Base-by-base conservation (phyloP, 2,888 invertebrate species). In the Parapristionchus giblindavisi region DNA sequence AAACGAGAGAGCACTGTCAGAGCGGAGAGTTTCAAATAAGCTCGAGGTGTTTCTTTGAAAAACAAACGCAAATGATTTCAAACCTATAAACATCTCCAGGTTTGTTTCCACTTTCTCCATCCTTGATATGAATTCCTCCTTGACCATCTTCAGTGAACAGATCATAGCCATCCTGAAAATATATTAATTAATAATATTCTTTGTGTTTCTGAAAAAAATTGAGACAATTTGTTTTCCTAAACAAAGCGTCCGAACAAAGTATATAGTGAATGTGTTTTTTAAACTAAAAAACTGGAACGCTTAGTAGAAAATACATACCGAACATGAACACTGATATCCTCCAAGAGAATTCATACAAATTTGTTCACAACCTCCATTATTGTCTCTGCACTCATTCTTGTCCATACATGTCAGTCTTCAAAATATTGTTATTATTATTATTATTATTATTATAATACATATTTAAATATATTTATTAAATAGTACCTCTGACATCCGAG, bases 51-150 rank as follows among this genome's bases (percentile, higher is more conserved):
- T n/a, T n/a, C n/a, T n/a, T n/a, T n/a, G n/a, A n/a, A n/a, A n/a
- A n/a, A n/a, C n/a, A 21, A 48, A 48, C 11, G 11, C 48, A 14
- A 48, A 11, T 21, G 48, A 14, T 14, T n/a, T 54, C 66, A 34
- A 17, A 77, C 77, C 75, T 61, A 32, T 73, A 56, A 88, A 77
- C 78, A 63, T 84, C 85, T 14, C 93, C 94, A 1, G 93, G 91
- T 87, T 97, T 96, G 0, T 94, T 95, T 85, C 95, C 94, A 77
- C 94, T 91, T 78, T 92, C 91, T 5, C 98, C 97, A 73, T 92
- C 93, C 90, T 98, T 97, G 0, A 97, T 92, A 66, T 90, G 87
- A 87, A 92, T 95, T 21, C 95, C 95, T 77, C 95, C 94, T 0
- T 96, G 96, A 8, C 96, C 96, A 87, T 96, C 94, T 21, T 91